These are phyloP conservation scores for Maccullochella peelii DNA, from an alignment of 2,113 vertebrate genomes.

Conservation along the genomic window DNA sequence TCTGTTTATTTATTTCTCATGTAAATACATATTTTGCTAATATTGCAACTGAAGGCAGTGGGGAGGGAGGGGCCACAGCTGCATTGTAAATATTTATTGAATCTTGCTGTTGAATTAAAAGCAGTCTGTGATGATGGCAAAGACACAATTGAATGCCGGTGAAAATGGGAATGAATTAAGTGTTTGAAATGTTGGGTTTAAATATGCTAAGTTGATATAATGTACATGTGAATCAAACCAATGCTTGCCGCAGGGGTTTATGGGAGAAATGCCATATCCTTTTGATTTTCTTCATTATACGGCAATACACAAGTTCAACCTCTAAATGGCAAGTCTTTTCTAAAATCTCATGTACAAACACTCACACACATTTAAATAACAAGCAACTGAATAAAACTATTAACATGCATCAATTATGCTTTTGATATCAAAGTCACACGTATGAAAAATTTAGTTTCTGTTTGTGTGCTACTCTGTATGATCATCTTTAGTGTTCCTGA, in stretches of 20 bases:
- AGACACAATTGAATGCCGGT: constrained; percentile 43
- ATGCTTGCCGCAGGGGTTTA: constrained; percentile 64
- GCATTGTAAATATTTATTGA: constrained; percentile 75
- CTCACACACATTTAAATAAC: constrained; percentile 52
- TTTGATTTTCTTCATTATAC: constrained; percentile 69
- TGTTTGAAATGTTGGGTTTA: constrained; percentile 50
- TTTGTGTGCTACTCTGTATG: constrained; percentile 72
- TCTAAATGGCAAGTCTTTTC: constrained; percentile 66
- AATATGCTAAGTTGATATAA: constrained; percentile 51
- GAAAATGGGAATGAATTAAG: constrained; percentile 42
- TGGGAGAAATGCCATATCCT: constrained; percentile 78
- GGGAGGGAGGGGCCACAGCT: constrained; percentile 35
- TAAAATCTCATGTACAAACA: constrained; percentile 66
- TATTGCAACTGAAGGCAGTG: constrained; percentile 39
- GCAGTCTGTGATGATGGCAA: constrained; percentile 43
- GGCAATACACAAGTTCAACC: constrained; percentile 72
- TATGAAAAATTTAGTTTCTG: constrained; percentile 66
- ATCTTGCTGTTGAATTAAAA: constrained; percentile 48
- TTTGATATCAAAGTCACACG: constrained; percentile 69
- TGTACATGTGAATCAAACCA: constrained; percentile 59
- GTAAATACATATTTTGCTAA: constrained; percentile 81
- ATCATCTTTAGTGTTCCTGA: constrained; percentile 74
- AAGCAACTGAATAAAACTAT: constrained; percentile 39
- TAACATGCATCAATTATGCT: constrained; percentile 68
- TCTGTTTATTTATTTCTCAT: constrained; percentile 79